These are phyloP conservation scores for Trididemnum miniatum DNA, from an alignment of 23 tunicate genomes.

Conservation along the genomic window DNA sequence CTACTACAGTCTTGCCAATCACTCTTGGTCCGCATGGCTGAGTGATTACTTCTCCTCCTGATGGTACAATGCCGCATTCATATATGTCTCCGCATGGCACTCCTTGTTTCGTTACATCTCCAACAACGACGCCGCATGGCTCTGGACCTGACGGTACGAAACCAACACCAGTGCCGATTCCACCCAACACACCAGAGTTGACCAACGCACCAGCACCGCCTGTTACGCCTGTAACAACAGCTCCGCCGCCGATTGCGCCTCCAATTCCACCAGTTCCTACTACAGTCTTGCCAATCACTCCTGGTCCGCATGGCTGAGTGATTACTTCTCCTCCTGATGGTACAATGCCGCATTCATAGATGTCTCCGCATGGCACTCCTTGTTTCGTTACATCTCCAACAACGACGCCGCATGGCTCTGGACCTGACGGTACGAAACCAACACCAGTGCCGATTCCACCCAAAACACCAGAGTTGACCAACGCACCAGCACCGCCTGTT, in stretches of 20 bases:
- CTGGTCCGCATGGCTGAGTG: not conserved
- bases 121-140: slow-evolving; percentile 2
- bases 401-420: not conserved
- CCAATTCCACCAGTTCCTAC: not conserved
- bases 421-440: not conserved
- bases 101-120: not conserved
- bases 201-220: not conserved
- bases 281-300: not conserved
- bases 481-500: not conserved
- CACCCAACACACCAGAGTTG: not conserved
- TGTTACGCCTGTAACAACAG: not conserved
- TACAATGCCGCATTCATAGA: not conserved
- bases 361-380: not conserved
- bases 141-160: not conserved
- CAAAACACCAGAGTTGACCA: not conserved
- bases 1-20: not conserved
- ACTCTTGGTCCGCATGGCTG: not conserved
- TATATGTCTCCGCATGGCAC: not conserved
- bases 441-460: not conserved
- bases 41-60: not conserved
- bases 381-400: not conserved
- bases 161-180: not conserved
- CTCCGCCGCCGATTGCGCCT: not conserved
- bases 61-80: not conserved
- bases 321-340: not conserved